Conservation (phyloP, 1,140 invertebrate genomes). For the Drosophila santomea region DNA sequence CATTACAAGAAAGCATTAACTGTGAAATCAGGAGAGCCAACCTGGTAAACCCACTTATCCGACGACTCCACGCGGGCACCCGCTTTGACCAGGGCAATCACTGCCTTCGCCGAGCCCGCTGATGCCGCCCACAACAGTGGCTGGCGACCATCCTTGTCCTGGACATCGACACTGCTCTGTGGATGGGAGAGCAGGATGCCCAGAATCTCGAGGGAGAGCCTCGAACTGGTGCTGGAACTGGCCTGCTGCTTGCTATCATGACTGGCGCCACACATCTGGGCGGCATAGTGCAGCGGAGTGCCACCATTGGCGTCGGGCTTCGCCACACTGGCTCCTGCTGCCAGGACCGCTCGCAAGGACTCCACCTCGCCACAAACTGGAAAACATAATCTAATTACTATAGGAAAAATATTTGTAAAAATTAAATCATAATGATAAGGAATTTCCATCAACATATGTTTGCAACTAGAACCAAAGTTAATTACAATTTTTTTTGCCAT, state of each 20-base stretch:
- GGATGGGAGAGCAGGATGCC: constrained; percentile 92
- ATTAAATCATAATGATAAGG: not conserved
- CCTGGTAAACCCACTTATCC: constrained; percentile 87
- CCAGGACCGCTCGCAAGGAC: constrained; percentile 92
- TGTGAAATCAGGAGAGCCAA: not conserved
- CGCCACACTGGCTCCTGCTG: constrained; percentile 92
- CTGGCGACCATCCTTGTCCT: constrained; percentile 95
- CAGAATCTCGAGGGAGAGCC: constrained; percentile 92
- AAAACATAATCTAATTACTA: not conserved
- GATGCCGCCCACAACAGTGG: constrained; percentile 98
- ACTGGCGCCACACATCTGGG: constrained; percentile 95
- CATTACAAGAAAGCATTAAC: not conserved
- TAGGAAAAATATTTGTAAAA: not conserved
- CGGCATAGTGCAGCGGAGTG: constrained; percentile 98
- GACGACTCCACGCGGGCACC: constrained; percentile 91
- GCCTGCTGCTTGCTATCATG: constrained; percentile 87
- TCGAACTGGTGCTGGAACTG: constrained; percentile 57
- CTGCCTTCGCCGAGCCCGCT: constrained; percentile 96
- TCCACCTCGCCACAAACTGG: constrained; percentile 95
- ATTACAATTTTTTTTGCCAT: not conserved
- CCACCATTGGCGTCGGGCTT: constrained; percentile 97
- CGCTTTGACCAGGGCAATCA: constrained; percentile 93
- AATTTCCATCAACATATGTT: not conserved
- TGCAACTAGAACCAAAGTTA: not conserved
- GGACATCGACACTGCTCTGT: constrained; percentile 92